A percentile compares a stretch with the other conserved stretches of the same genome.
Conservation (phyloP, 2,113 vertebrate genomes). For the Zeus faber region DNA sequence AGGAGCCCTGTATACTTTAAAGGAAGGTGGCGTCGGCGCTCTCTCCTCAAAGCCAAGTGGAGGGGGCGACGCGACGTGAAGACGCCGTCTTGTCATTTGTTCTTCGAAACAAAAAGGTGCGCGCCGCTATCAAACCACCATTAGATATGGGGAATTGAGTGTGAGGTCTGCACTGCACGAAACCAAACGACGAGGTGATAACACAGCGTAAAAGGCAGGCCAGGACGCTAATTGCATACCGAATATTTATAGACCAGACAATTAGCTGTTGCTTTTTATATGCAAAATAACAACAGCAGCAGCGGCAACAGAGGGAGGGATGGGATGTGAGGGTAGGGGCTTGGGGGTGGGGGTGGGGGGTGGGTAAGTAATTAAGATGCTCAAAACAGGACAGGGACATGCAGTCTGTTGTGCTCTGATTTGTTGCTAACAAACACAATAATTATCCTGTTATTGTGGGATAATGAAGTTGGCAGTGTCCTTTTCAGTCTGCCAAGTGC, state of each 20-base stretch:
- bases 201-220: constrained; percentile 76
- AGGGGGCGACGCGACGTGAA: constrained; percentile 33
- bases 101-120: constrained; percentile 72
- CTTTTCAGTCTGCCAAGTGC: constrained; percentile 74
- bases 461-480: constrained; percentile 82
- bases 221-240: constrained; percentile 80
- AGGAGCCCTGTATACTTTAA: constrained; percentile 17
- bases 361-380: constrained; percentile 81
- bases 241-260: constrained; percentile 85
- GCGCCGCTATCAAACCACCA: constrained; percentile 75
- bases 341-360: constrained; percentile 20
- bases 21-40: constrained; percentile 31
- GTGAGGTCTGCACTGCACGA: constrained; percentile 55
- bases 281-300: constrained; percentile 81
- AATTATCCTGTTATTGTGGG: constrained; percentile 83
- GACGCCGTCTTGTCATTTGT: constrained; percentile 60
- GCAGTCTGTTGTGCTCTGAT: constrained; percentile 84
- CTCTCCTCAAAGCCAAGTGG: constrained; percentile 47
- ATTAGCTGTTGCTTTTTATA: constrained; percentile 83
- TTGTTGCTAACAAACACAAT: constrained; percentile 84
- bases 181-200: constrained; percentile 78
- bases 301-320: constrained; percentile 63
- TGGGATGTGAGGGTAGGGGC: constrained; percentile 15
- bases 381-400: constrained; percentile 83
- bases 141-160: constrained; percentile 78